These are phyloP conservation scores for Euplexia lucipara DNA, from an alignment of 2,888 invertebrate genomes.

Conservation along the genomic window DNA sequence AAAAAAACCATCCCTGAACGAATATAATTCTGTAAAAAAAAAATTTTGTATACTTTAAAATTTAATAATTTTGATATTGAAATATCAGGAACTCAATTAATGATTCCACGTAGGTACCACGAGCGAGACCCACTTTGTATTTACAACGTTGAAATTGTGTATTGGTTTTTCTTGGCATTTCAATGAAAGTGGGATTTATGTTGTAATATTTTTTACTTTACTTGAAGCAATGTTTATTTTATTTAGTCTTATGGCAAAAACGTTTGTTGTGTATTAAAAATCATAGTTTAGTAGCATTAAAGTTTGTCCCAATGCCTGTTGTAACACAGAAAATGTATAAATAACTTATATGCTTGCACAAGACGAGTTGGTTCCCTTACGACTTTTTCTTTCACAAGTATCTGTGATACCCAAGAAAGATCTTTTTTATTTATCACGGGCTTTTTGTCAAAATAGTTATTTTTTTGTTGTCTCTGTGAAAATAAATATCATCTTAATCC, in stretches of 20 bases:
- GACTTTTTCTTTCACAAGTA: no score
- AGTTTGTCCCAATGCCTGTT: no score
- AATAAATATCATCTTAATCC: not conserved
- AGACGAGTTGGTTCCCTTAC: no score
- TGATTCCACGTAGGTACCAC: not conserved
- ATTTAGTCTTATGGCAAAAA: not conserved
- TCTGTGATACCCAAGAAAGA: no score
- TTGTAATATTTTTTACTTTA: not conserved
- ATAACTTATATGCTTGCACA: no score
- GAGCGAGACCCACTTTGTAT: not conserved
- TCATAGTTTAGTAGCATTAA: no score
- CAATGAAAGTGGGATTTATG: not conserved
- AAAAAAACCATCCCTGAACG: not conserved
- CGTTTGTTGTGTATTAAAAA: not conserved
- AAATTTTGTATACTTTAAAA: not conserved
- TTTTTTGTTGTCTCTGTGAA: not conserved
- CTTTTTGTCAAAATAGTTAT: not conserved
- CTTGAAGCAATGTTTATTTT: not conserved
- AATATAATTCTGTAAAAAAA: slow-evolving; percentile 6
- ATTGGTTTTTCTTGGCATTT: not conserved
- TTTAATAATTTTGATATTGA: slow-evolving; percentile 11
- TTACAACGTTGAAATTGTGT: not conserved
- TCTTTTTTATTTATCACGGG: no score
- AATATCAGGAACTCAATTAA: not conserved
- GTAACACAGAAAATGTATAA: no score